phyloP scores from a whole-genome alignment of 2,113 vertebrate genomes.

The Tinamus guttatus region DNA sequence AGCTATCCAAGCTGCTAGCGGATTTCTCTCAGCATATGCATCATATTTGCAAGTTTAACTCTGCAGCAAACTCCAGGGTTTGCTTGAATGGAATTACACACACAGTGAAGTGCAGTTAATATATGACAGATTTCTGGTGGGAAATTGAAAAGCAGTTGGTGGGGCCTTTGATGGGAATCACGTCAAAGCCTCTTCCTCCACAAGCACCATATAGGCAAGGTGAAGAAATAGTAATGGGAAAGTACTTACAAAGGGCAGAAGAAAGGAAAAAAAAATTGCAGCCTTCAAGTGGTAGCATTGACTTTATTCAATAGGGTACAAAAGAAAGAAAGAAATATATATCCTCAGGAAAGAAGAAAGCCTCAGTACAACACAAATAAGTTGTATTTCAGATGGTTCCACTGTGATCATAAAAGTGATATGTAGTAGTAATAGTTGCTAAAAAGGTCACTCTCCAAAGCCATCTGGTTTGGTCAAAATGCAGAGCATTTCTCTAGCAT shows the following conservation, averaged over 20 bases:
- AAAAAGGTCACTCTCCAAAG: constrained; percentile 21
- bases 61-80: background rate
- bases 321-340: background rate
- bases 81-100: background rate
- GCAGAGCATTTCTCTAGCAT: background rate
- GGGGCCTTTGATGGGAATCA: background rate
- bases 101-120: background rate
- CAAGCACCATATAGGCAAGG: background rate
- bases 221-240: background rate
- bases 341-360: constrained; percentile 10
- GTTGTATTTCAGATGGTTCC: background rate
- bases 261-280: background rate
- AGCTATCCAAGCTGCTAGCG: background rate
- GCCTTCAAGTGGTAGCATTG: background rate
- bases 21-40: background rate
- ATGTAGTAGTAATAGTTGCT: constrained; percentile 9
- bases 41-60: background rate
- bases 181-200: background rate
- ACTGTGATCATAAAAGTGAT: background rate
- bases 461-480: background rate
- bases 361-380: constrained; percentile 24
- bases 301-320: background rate
- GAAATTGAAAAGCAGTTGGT: background rate
- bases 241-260: background rate
- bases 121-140: background rate